These are phyloP conservation scores for Eira barbara DNA, from an alignment of 2,113 vertebrate species.

Conservation along the genomic window DNA sequence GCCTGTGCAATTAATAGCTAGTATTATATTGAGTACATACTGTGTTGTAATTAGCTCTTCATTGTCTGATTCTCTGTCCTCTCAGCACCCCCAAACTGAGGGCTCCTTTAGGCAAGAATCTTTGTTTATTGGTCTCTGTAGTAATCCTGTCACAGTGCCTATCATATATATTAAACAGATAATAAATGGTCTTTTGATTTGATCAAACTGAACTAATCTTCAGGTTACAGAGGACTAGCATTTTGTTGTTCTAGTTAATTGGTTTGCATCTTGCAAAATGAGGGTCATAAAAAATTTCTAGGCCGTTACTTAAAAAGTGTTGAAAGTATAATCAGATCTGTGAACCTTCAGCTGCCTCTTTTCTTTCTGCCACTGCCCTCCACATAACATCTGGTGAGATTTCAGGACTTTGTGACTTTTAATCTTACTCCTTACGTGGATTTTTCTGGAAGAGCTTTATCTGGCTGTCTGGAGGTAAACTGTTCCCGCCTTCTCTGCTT, in stretches of 20 bases:
- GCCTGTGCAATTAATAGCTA: neutral
- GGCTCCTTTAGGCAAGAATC: neutral
- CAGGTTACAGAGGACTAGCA: neutral
- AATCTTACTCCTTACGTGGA: neutral
- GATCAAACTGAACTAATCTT: neutral
- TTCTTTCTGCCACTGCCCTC: neutral
- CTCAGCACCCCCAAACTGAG: neutral
- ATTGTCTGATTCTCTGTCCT: neutral
- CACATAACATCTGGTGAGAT: neutral
- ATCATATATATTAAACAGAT: neutral
- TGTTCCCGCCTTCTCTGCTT: neutral
- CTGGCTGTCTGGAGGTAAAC: neutral
- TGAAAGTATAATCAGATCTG: neutral
- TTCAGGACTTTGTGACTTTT: constrained; percentile 11
- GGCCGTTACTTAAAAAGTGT: neutral
- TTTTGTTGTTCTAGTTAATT: neutral
- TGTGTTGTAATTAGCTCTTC: neutral
- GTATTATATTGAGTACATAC: neutral
- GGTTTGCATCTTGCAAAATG: neutral
- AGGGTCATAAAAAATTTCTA: neutral
- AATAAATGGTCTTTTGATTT: neutral
- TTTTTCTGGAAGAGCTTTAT: constrained; percentile 17
- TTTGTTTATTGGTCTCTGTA: neutral
- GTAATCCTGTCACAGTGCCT: neutral
- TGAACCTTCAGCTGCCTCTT: neutral